Base-by-base conservation (phyloP, 1,140 invertebrate species). In the Nixonia krombeini region DNA sequence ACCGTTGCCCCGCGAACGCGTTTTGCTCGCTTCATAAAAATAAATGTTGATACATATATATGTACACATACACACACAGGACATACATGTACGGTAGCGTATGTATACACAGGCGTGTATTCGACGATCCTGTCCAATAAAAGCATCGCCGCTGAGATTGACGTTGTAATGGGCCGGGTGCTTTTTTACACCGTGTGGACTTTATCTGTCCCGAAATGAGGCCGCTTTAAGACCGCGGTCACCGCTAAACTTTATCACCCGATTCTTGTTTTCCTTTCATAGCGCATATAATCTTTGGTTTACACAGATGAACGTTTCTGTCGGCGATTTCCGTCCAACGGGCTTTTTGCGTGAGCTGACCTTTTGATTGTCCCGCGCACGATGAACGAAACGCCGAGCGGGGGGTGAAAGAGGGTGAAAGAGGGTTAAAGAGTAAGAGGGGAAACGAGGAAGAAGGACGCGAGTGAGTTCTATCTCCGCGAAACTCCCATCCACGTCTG, bases 311-410 rank as follows among this genome's bases (percentile, higher is more conserved):
- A 26, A 5, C 25, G 25, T 26, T 26, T 9, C 25, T 26, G 25
- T 26, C 9, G 9, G 25, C 25, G 9, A 26, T 26, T 31, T 46
- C 29, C 33, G 15, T 8, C 3, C 1, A 8, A 29, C 35, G 2
- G 15, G 29, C 25, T 29, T 26, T 59, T 44, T 23, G 23, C 18
- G n/a, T 16, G 16, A 45, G 10, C 31, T 56, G 56, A 69, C 52
- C 61, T 56, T 59, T 59, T 62, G 57, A 69, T 72, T 72, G 65
- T 62, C 65, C 47, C 49, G 21, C 57, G 41, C 44, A 42, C n/a
- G n/a, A n/a, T n/a, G n/a, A n/a, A n/a, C n/a, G n/a, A n/a, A n/a
- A n/a, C n/a, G n/a, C n/a, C n/a, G 49, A 44, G 51, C 17, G 49
- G 9, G 15, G 4, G 38, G 23, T 6, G 21, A 40, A 26, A 38